Conservation (phyloP, 2,888 invertebrate species). For the Lumbricus terrestris region DNA sequence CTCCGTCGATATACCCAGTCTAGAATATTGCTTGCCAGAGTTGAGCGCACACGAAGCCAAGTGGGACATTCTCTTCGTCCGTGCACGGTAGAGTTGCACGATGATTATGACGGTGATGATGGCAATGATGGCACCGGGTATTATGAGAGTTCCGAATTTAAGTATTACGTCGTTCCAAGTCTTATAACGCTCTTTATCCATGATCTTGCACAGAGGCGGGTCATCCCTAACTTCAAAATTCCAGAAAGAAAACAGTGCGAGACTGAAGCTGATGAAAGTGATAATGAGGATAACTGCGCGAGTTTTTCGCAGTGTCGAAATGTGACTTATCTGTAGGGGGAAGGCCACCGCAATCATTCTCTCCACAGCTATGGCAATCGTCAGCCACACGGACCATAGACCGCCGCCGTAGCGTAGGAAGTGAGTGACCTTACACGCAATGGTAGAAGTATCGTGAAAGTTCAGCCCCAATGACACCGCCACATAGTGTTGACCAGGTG, state of each 20-base stretch:
- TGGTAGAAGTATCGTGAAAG: not conserved
- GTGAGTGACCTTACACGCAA: not conserved
- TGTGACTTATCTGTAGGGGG: not conserved
- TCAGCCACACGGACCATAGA: not conserved
- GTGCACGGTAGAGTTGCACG: constrained; percentile 9
- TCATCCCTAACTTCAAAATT: not conserved
- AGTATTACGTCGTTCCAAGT: constrained; percentile 18
- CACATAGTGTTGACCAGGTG: not conserved
- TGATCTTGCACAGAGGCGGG: not conserved
- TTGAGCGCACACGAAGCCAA: not conserved
- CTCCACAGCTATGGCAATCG: not conserved
- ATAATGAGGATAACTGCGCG: not conserved
- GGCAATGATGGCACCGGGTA: constrained; percentile 28
- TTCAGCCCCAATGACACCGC: not conserved
- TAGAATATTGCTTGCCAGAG: not conserved
- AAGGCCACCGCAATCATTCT: not conserved
- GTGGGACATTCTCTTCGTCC: not conserved
- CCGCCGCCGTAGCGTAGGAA: not conserved
- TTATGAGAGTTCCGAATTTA: constrained; percentile 17
- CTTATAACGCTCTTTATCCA: not conserved
- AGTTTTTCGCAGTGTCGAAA: not conserved
- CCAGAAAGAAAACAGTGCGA: not conserved
- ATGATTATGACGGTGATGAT: constrained; percentile 27
- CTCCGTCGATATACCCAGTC: not conserved
- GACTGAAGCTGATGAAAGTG: not conserved